Conservation (phyloP, 2,113 vertebrate genomes). For the Bambusicola thoracicus region DNA sequence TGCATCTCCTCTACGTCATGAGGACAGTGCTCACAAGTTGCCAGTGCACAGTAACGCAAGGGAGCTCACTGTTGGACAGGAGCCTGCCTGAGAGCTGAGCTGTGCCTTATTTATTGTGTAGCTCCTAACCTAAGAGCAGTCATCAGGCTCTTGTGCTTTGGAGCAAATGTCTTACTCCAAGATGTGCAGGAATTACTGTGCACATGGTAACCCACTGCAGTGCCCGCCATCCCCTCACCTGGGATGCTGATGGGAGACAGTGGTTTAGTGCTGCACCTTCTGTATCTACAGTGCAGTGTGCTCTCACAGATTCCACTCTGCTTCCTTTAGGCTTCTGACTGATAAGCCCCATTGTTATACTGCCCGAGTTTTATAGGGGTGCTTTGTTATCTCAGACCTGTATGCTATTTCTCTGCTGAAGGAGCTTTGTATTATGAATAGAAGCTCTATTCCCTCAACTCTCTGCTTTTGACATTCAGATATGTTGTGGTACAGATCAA, state of each 20-base stretch:
- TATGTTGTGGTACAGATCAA: neutral
- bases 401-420: neutral
- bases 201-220: rapidly evolving
- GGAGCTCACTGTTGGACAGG: neutral
- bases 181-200: neutral
- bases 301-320: neutral
- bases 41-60: neutral
- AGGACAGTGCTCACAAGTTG: neutral
- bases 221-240: neutral
- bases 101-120: neutral
- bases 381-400: neutral
- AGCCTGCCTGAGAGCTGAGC: neutral
- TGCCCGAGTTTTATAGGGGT: neutral
- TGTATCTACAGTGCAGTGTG: neutral
- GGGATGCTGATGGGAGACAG: neutral
- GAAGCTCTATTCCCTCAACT: slow-evolving; percentile 1
- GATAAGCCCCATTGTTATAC: neutral
- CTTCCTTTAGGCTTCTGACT: neutral
- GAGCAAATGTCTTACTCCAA: neutral
- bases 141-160: rapidly evolving
- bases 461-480: slow-evolving; percentile 12
- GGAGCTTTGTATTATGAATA: slow-evolving; percentile 15
- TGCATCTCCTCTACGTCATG: neutral
- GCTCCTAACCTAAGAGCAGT: neutral
- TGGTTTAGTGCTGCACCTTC: neutral